Evolutionary conservation across 2,888 invertebrate genomes (phyloP), one percentile per base, ranked within the genome.

Genomic region (Dicranocentrus wangi): DNA sequence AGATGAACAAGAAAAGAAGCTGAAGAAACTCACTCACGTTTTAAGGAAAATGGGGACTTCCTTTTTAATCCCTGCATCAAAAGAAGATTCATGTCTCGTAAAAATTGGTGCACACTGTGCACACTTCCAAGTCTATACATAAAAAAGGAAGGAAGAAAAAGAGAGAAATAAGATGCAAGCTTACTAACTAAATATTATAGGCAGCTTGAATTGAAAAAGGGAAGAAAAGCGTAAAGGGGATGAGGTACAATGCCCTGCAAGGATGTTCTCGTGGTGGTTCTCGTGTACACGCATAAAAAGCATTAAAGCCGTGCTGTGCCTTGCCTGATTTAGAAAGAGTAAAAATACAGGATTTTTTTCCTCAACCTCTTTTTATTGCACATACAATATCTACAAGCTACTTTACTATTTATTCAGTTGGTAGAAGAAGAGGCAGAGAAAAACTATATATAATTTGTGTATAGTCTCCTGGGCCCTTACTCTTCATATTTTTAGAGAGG

Each of bases 61-160:
- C 27, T 73, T 73, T 75, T 76, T 76, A 68, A 68, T 76, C 68
- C 68, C 60, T 68, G 55, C 60, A 76, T 76, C 76, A 76, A 76
- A 75, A 47, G 58, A 60, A 55, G 28, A 68, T 76, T 68, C 76
- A 28, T 58, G 55, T 60, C 32, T 68, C 68, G 19, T 76, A 68
- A 76, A 76, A 76, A 61, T 53, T 63, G 21, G 58, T 43, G 17
- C 60, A 58, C 42, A 23, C 32, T 32, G 32, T 43, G 17, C 60
- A 58, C 42, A 23, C 32, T 32, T 3, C 3, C 32, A 32, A 10
- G 27, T 17, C 63, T 25, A 17, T 19, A 25, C 32, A 28, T 25
- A 60, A 42, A 13, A 53, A 27, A 69, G 7, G 51, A 17, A 32
- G 3, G 32, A 32, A n/a, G n/a, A 32, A 32, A 7, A 10, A 32